phyloP scores from a whole-genome alignment of 2,888 invertebrate genomes.

The Limnephilus auricula region DNA sequence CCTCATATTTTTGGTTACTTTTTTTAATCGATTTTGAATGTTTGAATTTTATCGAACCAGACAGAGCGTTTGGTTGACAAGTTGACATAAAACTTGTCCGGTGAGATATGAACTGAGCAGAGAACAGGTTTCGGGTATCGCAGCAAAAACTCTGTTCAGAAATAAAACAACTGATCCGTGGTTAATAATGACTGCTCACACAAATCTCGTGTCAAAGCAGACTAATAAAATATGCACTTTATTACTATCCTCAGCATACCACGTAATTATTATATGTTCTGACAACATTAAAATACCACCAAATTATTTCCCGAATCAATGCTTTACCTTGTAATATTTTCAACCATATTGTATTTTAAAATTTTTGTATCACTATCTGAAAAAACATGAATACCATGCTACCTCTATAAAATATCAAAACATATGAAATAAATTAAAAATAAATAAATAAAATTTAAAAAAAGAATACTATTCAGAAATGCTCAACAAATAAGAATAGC shows the following conservation, averaged over 20 bases:
- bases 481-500: no score
- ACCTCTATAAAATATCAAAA: not conserved
- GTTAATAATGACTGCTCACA: not conserved
- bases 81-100: not conserved
- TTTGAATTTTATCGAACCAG: not conserved
- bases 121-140: not conserved
- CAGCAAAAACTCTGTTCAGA: not conserved
- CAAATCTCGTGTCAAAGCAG: not conserved
- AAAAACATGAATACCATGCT: not conserved
- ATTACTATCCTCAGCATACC: not conserved
- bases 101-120: not conserved
- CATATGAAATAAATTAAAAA: no score
- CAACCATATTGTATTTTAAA: not conserved
- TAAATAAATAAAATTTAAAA: no score
- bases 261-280: not conserved
- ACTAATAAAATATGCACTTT: conserved; percentile 2
- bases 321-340: not conserved
- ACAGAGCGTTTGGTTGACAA: not conserved
- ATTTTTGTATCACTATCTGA: not conserved
- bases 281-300: not conserved
- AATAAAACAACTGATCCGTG: conserved; percentile 15
- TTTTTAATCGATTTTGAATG: not conserved
- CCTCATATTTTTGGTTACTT: not conserved
- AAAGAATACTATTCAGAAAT: no score
- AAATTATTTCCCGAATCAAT: not conserved